Percentiles rank a stretch among this genome's conserved stretches.
Evolutionary conservation across 2,113 vertebrate species (phyloP).

Genomic region (Aplodontia rufa): DNA sequence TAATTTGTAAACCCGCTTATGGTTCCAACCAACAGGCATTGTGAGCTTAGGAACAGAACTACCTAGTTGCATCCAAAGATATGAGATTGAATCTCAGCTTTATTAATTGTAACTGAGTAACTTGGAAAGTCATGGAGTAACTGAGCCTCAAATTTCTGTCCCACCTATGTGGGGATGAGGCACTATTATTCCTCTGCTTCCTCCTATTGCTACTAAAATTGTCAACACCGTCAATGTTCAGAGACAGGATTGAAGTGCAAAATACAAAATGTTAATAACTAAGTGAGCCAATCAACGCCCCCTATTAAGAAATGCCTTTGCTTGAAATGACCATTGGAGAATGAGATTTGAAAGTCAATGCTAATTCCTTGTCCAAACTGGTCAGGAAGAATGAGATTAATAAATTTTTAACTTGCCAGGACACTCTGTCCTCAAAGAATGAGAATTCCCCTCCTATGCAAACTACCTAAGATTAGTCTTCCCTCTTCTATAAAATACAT

Average conservation of each 20-base stretch:
- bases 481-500: neutral
- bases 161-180: neutral
- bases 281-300: neutral
- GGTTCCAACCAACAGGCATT: neutral
- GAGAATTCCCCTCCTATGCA: neutral
- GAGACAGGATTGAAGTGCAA: neutral
- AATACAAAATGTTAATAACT: neutral
- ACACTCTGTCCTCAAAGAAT: neutral
- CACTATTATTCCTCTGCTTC: neutral
- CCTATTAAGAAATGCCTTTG: neutral
- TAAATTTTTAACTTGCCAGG: neutral
- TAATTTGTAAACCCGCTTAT: neutral
- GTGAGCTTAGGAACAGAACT: neutral
- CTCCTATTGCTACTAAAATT: neutral
- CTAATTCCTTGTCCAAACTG: neutral
- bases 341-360: neutral
- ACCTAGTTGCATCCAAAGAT: neutral
- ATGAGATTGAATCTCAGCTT: neutral
- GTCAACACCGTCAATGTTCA: neutral
- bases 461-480: neutral
- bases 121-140: neutral
- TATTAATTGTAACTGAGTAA: neutral
- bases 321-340: neutral
- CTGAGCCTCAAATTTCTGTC: neutral
- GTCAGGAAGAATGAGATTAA: neutral